Evolutionary conservation across 2,888 invertebrate species (phyloP).

Genomic region (Trissolcus brochymenae): DNA sequence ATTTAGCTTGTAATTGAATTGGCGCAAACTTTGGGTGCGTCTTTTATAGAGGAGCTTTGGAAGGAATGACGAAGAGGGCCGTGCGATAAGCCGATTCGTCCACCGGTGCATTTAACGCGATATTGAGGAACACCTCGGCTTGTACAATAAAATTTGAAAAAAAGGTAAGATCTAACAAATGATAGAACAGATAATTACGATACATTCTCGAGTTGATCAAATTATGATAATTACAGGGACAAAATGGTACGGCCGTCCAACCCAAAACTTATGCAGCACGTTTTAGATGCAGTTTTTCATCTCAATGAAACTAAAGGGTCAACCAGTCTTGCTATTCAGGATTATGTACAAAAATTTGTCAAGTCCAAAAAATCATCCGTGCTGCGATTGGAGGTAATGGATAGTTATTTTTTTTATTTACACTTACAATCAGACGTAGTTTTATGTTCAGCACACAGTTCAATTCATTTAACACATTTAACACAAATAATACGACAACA

Average conservation of each 20-base stretch:
- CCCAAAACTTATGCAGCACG: conserved; percentile 64
- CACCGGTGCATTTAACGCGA: neutral
- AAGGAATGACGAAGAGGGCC: neutral
- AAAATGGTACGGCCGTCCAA: conserved; percentile 65
- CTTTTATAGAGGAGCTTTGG: conserved; percentile 18
- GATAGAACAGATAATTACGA: no score
- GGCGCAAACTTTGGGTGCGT: conserved; percentile 31
- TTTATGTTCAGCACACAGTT: no score
- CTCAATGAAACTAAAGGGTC: conserved; percentile 65
- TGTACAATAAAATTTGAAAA: conserved; percentile 5
- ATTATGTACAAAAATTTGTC: conserved; percentile 60
- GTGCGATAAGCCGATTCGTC: conserved; percentile 35
- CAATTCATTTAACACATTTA: no score
- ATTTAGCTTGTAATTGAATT: conserved; percentile 38
- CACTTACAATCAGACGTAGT: no score
- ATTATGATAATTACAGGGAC: neutral
- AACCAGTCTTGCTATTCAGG: conserved; percentile 63
- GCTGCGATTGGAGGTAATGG: conserved; percentile 64
- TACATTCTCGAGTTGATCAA: no score
- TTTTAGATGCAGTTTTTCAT: conserved; percentile 64
- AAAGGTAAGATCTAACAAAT: no score
- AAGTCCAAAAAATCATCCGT: conserved; percentile 33
- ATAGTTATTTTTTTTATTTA: neutral
- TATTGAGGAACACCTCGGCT: neutral
- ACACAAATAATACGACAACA: no score